A percentile compares a stretch with the other conserved stretches of the same genome.
These are phyloP conservation scores for Oryctes rhinoceros DNA, from an alignment of 1,140 invertebrate genomes.

Conservation along the genomic window DNA sequence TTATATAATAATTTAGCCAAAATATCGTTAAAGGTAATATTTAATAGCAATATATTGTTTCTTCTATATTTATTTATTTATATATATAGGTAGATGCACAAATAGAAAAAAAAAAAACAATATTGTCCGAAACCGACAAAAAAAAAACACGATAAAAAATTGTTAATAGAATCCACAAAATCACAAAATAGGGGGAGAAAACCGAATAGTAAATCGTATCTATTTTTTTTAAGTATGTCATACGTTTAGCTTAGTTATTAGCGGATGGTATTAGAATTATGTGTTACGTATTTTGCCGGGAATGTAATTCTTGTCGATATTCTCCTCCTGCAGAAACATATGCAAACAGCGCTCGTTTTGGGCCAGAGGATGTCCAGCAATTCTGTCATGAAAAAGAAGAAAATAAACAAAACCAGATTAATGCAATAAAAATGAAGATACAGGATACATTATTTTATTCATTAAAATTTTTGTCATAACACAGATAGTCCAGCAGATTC, in stretches of 20 bases:
- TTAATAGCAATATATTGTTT: neutral
- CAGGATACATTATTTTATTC: too few species aligned
- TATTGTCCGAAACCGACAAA: neutral
- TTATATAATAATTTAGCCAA: too few species aligned
- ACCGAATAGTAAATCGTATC: neutral
- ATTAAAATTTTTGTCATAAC: too few species aligned
- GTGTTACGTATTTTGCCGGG: slow-evolving; percentile 99
- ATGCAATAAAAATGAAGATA: too few species aligned
- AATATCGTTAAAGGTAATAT: too few species aligned
- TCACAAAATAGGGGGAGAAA: neutral
- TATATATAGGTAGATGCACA: slow-evolving; percentile 10
- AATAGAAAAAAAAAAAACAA: neutral
- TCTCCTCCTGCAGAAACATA: slow-evolving; percentile 98
- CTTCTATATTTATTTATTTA: neutral
- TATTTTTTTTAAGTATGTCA: neutral
- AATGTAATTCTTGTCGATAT: slow-evolving; percentile 99
- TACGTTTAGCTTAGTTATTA: too few species aligned
- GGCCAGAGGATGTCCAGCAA: slow-evolving; percentile 99
- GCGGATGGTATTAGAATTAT: slow-evolving; percentile 62
- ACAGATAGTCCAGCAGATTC: too few species aligned
- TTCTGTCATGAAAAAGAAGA: slow-evolving; percentile 66
- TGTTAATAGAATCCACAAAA: neutral
- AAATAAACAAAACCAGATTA: too few species aligned
- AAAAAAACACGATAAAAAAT: neutral
- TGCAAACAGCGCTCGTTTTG: slow-evolving; percentile 99